Conservation (phyloP, 53 echinoderm and acorn worm genomes). For the Echinometra lucunter region DNA sequence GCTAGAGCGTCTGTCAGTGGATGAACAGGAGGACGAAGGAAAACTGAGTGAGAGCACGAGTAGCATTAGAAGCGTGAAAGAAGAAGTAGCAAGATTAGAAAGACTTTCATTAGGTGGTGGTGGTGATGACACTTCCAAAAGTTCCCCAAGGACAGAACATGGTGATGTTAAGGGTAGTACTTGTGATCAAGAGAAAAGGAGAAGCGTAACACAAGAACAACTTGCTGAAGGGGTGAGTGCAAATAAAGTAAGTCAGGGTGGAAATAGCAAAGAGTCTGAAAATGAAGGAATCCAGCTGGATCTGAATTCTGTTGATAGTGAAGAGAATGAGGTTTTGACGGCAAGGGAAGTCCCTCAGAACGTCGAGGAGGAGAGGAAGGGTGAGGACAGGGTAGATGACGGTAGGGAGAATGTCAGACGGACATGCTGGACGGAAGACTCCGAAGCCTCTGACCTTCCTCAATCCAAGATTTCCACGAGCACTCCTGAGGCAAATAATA, state of each 20-base stretch:
- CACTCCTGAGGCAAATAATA: constrained; percentile 48
- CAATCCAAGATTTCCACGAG: background rate
- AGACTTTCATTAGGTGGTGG: constrained; percentile 50
- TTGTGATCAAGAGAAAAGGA: background rate
- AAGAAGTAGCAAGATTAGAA: constrained; percentile 46
- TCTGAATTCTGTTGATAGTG: constrained; percentile 64
- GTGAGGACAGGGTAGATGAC: background rate
- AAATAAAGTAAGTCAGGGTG: constrained; percentile 25
- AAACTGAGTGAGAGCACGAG: constrained; percentile 31
- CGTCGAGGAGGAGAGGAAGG: background rate
- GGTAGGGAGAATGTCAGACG: constrained; percentile 14
- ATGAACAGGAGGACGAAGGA: background rate
- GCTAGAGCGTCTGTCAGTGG: constrained; percentile 33
- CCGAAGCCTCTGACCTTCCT: background rate
- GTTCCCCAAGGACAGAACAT: constrained; percentile 20
- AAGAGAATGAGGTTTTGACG: constrained; percentile 63
- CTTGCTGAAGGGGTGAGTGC: constrained; percentile 17
- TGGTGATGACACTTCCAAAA: background rate
- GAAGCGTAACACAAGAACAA: background rate
- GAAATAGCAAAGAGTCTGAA: background rate
- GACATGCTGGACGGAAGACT: constrained; percentile 56
- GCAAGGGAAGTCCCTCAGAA: constrained; percentile 63
- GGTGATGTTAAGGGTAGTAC: background rate
- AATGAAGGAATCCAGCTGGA: constrained; percentile 62
- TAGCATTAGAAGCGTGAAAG: constrained; percentile 42